Evolutionary conservation across 2,113 vertebrate genomes (phyloP).

Genomic region (Eurypyga helias): DNA sequence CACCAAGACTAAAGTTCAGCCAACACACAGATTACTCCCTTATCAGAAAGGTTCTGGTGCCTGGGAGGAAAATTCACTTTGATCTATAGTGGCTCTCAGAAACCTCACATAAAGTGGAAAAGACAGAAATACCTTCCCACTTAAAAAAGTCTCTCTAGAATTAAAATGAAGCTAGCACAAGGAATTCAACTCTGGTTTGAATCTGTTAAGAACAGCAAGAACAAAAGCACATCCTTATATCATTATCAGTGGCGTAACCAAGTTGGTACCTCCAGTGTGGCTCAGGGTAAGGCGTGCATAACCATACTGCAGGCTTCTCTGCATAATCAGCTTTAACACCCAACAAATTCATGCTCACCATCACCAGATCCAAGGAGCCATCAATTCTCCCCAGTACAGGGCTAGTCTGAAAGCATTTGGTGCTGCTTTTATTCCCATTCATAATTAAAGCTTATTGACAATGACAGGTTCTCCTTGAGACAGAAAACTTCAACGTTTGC

Average conservation of each 20-base stretch:
- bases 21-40: neutral
- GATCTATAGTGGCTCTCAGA: neutral
- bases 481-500: neutral
- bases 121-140: neutral
- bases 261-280: neutral
- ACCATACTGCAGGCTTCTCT: neutral
- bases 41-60: neutral
- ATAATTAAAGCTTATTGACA: neutral
- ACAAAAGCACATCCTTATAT: neutral
- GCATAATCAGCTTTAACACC: neutral
- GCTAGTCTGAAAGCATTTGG: neutral
- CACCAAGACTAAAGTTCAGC: conserved; percentile 20
- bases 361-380: neutral
- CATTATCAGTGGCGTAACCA: neutral
- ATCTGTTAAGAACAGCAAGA: neutral
- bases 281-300: neutral
- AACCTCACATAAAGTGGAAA: neutral
- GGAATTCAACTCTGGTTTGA: neutral
- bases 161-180: neutral
- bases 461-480: neutral
- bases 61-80: conserved; percentile 22
- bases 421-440: neutral
- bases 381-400: neutral
- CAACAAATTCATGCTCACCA: neutral
- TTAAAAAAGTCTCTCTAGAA: neutral